Conservation (phyloP, 1,140 invertebrate species). For the Leguminivora glycinivorella region DNA sequence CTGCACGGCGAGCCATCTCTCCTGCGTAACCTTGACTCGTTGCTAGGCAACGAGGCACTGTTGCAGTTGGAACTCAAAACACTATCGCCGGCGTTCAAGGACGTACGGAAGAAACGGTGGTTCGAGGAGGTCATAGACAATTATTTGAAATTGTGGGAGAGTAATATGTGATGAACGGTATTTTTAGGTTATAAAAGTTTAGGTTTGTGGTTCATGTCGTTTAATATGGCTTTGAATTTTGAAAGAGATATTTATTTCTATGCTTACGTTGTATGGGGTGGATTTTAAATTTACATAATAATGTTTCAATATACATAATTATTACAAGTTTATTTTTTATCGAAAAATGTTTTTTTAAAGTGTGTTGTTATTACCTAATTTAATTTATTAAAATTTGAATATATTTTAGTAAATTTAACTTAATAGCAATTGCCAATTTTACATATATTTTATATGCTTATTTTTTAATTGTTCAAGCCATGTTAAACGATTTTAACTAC, state of each 20-base stretch:
- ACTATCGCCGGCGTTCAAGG: conserved; percentile 86
- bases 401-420: no score
- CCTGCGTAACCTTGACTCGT: conserved; percentile 84
- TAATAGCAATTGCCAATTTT: no score
- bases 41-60: conserved; percentile 90
- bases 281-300: no score
- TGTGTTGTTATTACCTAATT: no score
- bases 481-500: background rate
- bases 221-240: background rate
- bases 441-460: no score
- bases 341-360: background rate
- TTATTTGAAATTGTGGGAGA: conserved; percentile 92
- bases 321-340: no score
- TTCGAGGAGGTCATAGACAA: conserved; percentile 93
- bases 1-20: conserved; percentile 87
- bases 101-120: conserved; percentile 85
- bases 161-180: conserved; percentile 84
- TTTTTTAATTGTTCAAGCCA: background rate
- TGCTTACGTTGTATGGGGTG: no score
- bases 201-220: background rate
- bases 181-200: background rate
- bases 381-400: no score
- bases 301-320: no score
- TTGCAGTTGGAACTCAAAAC: conserved; percentile 89
- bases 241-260: background rate